Percentiles rank a stretch among this genome's conserved stretches.
Evolutionary conservation across 2,888 invertebrate genomes (phyloP).

Genomic region (Noctua fimbriata): DNA sequence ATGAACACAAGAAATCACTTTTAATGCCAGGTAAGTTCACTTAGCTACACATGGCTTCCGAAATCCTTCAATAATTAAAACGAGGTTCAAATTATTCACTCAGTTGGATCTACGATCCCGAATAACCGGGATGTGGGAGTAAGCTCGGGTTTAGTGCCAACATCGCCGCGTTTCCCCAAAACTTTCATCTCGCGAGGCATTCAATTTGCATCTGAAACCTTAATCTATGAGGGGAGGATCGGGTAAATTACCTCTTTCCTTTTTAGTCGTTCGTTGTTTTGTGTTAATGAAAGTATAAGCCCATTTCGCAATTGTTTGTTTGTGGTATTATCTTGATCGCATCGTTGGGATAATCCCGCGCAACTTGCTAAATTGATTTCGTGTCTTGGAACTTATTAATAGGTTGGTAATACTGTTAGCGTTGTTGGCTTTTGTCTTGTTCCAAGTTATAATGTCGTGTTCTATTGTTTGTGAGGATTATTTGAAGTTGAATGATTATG

Average conservation of each 20-base stretch:
- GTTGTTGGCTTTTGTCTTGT: conserved; percentile 51
- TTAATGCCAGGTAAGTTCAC: conserved; percentile 61
- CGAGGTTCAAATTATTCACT: conserved; percentile 77
- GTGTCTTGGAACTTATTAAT: conserved; percentile 69
- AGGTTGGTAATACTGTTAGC: conserved; percentile 60
- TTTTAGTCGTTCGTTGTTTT: conserved; percentile 60
- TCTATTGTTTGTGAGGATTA: conserved; percentile 43
- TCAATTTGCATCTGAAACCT: conserved; percentile 84
- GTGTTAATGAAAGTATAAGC: conserved; percentile 76
- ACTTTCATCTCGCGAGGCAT: conserved; percentile 80
- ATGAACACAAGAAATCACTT: conserved; percentile 62
- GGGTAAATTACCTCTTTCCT: conserved; percentile 63
- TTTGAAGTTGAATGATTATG: conserved; percentile 13
- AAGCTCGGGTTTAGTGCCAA: conserved; percentile 72
- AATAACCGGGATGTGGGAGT: conserved; percentile 69
- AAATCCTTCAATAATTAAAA: conserved; percentile 79
- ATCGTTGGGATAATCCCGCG: conserved; percentile 65
- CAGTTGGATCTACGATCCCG: conserved; percentile 68
- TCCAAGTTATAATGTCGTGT: conserved; percentile 45
- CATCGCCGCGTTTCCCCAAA: conserved; percentile 68
- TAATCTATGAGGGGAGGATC: conserved; percentile 72
- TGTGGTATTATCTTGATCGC: conserved; percentile 66
- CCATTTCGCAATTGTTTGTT: conserved; percentile 72
- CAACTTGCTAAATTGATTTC: conserved; percentile 69
- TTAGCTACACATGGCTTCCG: conserved; percentile 53